These are phyloP conservation scores for Masticophis lateralis DNA, from an alignment of 2,797 vertebrate species.

Conservation along the genomic window DNA sequence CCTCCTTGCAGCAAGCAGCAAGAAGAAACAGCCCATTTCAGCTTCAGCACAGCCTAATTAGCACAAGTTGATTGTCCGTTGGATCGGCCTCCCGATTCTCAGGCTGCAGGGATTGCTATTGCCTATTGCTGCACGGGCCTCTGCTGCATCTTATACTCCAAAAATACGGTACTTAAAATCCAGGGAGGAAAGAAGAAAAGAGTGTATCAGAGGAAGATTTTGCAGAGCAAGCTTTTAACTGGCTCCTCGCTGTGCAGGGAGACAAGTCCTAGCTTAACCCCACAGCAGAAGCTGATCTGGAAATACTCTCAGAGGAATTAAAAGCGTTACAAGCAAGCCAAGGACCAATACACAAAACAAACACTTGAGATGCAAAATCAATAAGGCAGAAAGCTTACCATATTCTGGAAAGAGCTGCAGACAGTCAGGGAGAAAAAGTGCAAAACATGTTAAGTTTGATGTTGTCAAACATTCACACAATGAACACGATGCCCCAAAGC, in stretches of 20 bases:
- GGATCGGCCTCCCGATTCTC: too few species aligned
- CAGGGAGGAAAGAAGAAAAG: not conserved
- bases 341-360: slow-evolving; percentile 8
- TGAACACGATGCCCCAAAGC: not conserved
- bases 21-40: too few species aligned
- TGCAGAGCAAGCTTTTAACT: not conserved
- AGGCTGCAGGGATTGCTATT: too few species aligned
- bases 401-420: not conserved
- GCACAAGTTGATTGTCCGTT: too few species aligned
- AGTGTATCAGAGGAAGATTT: not conserved
- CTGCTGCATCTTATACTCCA: too few species aligned
- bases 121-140: too few species aligned
- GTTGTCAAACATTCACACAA: not conserved
- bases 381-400: not conserved
- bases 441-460: not conserved
- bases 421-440: not conserved
- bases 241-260: not conserved
- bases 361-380: not conserved
- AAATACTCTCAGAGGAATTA: slow-evolving; percentile 55
- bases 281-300: not conserved
- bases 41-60: too few species aligned
- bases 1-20: too few species aligned
- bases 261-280: not conserved
- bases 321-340: slow-evolving; percentile 37
- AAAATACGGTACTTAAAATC: too few species aligned